Evolutionary conservation across 2,888 invertebrate genomes (phyloP), one percentile per base, ranked within the genome.

Genomic region (Phyllotreta cruciferae): DNA sequence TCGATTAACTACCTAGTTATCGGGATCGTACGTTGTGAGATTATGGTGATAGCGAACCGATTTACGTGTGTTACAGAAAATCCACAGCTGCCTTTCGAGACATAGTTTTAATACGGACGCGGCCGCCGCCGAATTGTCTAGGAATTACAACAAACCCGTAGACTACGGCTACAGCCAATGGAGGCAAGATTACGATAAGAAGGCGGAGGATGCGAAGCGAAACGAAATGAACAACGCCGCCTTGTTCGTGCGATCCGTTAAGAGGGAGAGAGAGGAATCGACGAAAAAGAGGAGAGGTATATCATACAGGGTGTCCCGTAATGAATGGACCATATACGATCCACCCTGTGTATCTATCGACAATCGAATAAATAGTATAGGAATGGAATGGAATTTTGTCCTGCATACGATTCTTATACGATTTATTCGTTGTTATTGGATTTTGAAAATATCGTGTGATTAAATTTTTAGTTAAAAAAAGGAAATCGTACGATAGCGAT

Each of bases 51-150:
- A 36, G n/a, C n/a, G n/a, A n/a, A n/a, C n/a, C n/a, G n/a, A n/a
- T n/a, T n/a, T n/a, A n/a, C n/a, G n/a, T n/a, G n/a, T n/a, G n/a
- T n/a, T n/a, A n/a, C n/a, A n/a, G n/a, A 81, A 84, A 68, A 81
- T 86, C 41, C 86, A 86, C 77, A 83, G 84, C 69, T 81, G 82
- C 47, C 72, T 86, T 67, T 82, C 84, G 10, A 85, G 84, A 75
- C 83, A 85, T 66, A 79, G 79, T 45, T 86, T 86, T 83, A 85
- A 83, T 70, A 86, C 85, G 62, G 86, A 86, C 68, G 79, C 84
- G 0, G 82, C 86, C 0, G 81, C 85, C 45, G 84, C 85, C 57
- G 86, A 86, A 63, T 76, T 86, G 60, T 83, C 74, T 2, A 69
- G 68, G 44, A 70, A 70, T 52, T 74, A 75, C 41, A 70, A 69